These are phyloP conservation scores for Melopsittacus undulatus DNA, from an alignment of 2,797 vertebrate species.

Conservation along the genomic window DNA sequence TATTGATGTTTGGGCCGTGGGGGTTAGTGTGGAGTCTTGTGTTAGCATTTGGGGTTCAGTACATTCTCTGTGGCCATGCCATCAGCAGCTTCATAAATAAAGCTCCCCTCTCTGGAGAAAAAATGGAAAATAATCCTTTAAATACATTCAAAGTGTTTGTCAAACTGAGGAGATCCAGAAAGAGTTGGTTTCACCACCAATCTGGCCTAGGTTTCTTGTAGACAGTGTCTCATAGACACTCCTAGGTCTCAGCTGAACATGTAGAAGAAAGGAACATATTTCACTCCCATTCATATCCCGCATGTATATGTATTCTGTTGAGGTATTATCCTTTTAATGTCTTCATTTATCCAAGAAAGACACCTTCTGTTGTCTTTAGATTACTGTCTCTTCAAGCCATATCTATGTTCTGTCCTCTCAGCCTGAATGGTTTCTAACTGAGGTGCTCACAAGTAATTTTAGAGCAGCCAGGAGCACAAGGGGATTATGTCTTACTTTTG, in stretches of 20 bases:
- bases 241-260: not conserved
- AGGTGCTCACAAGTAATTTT: not conserved
- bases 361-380: not conserved
- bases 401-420: not conserved
- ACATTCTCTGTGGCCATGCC: rapidly evolving
- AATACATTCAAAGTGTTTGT: not conserved
- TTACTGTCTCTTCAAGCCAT: not conserved
- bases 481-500: not conserved
- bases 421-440: not conserved
- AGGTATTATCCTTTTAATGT: not conserved
- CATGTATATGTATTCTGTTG: not conserved
- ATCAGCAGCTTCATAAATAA: not conserved
- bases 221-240: not conserved
- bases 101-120: not conserved
- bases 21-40: not conserved
- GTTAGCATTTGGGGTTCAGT: not conserved
- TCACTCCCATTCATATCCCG: not conserved
- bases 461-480: not conserved
- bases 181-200: not conserved
- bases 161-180: not conserved
- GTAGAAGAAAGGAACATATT: not conserved
- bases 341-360: not conserved
- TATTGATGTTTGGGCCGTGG: rapidly evolving
- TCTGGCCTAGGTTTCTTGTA: not conserved
- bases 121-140: not conserved